Evolutionary conservation across 2,113 vertebrate species (phyloP).

Genomic region (Leptobrachium leishanense): DNA sequence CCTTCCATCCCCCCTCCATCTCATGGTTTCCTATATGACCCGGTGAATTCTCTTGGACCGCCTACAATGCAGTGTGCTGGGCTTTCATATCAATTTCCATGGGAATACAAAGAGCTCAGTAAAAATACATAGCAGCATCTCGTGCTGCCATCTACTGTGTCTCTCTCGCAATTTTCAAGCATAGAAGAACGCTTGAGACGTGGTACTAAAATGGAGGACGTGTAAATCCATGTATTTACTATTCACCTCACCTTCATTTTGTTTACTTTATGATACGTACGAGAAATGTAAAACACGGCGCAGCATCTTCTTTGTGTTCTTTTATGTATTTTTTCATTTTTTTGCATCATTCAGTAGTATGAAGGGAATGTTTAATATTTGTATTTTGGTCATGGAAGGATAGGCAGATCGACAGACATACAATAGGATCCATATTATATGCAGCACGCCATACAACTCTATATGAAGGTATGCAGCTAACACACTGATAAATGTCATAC

Average conservation of each 20-base stretch:
- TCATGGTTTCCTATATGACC: constrained; percentile 22
- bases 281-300: no score
- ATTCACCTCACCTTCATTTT: constrained; percentile 9
- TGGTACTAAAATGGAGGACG: constrained; percentile 19
- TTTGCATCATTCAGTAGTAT: no score
- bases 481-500: no score
- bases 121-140: constrained; percentile 51
- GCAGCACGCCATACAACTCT: no score
- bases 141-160: constrained; percentile 71
- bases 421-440: no score
- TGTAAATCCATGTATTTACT: not conserved
- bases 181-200: not conserved
- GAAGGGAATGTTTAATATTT: no score
- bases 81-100: not conserved
- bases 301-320: no score
- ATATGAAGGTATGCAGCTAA: no score
- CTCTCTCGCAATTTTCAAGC: constrained; percentile 51
- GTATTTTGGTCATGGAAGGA: no score
- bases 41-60: constrained; percentile 20
- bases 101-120: not conserved
- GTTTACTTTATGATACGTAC: not conserved
- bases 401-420: no score
- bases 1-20: constrained; percentile 27
- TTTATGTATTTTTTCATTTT: no score
- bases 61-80: not conserved